Evolutionary conservation across 2,888 invertebrate genomes (phyloP).

Genomic region (Spilarctia lutea): DNA sequence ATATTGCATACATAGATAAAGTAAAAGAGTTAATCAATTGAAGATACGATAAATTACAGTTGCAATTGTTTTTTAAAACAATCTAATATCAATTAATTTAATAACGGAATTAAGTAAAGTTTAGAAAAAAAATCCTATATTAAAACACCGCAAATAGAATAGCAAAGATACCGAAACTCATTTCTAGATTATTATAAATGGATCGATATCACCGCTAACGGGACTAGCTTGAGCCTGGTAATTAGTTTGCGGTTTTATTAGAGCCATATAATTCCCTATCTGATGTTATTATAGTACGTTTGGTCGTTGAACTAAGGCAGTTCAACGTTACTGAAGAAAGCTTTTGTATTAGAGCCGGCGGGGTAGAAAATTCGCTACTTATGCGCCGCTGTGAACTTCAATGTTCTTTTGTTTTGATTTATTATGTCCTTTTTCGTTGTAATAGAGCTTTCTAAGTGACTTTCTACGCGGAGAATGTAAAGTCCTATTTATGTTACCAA

Average conservation of each 20-base stretch:
- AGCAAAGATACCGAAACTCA: not conserved
- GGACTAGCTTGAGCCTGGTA: slow-evolving; percentile 39
- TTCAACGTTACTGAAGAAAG: slow-evolving; percentile 21
- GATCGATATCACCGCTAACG: slow-evolving; percentile 36
- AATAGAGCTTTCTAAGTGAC: slow-evolving; percentile 3
- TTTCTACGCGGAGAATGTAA: not conserved
- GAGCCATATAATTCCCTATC: slow-evolving; percentile 32
- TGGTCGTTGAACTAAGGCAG: slow-evolving; percentile 24
- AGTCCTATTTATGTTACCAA: not conserved
- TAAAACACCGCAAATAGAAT: not conserved
- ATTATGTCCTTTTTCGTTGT: slow-evolving; percentile 16
- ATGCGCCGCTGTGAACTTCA: slow-evolving; percentile 19
- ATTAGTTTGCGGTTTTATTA: slow-evolving; percentile 45
- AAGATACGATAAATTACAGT: not conserved
- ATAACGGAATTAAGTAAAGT: not conserved
- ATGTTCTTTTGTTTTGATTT: slow-evolving; percentile 23
- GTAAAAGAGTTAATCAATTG: too few relatives aligned
- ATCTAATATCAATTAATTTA: not conserved
- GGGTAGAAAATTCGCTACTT: slow-evolving; percentile 24
- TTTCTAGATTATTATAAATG: slow-evolving; percentile 38
- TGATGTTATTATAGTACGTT: slow-evolving; percentile 5
- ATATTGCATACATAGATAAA: too few relatives aligned
- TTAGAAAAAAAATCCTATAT: not conserved
- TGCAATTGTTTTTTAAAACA: not conserved
- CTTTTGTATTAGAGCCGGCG: slow-evolving; percentile 14